These are phyloP conservation scores for Sitta europaea DNA, from an alignment of 2,113 vertebrate genomes.

Conservation along the genomic window DNA sequence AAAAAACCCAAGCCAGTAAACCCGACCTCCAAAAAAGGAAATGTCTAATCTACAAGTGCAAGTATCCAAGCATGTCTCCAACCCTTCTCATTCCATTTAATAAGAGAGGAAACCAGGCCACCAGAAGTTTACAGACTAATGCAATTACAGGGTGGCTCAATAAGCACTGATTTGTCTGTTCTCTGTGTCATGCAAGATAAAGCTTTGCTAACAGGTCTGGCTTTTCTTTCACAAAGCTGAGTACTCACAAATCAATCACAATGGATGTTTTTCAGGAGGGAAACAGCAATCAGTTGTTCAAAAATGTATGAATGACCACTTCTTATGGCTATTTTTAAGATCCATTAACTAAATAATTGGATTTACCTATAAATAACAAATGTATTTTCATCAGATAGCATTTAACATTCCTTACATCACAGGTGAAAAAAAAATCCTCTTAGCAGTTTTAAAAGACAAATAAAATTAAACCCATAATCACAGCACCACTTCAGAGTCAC, in stretches of 20 bases:
- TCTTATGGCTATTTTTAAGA: constrained; percentile 25
- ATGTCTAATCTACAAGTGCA: constrained; percentile 9
- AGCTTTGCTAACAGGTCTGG: not conserved
- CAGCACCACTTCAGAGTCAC: not conserved
- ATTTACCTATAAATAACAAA: constrained; percentile 62
- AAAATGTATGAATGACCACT: not conserved
- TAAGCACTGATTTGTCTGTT: constrained; percentile 32
- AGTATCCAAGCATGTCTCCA: constrained; percentile 3
- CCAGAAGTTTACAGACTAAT: constrained; percentile 66
- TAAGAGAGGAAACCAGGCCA: constrained; percentile 59
- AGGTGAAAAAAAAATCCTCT: constrained; percentile 54
- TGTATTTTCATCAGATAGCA: constrained; percentile 9
- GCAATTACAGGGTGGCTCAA: constrained; percentile 49
- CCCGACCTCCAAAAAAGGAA: constrained; percentile 35
- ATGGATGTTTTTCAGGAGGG: not conserved
- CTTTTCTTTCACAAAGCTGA: not conserved
- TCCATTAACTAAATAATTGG: constrained; percentile 43
- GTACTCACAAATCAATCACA: not conserved
- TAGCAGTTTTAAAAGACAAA: constrained; percentile 28
- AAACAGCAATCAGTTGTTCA: not conserved
- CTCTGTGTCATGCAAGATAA: not conserved
- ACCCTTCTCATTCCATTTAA: constrained; percentile 3
- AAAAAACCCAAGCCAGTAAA: not conserved
- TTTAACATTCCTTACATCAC: constrained; percentile 51
- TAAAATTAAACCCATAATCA: constrained; percentile 3